Evolutionary conservation across 2,113 vertebrate species (phyloP).

Genomic region (Actenoides lindsayi): DNA sequence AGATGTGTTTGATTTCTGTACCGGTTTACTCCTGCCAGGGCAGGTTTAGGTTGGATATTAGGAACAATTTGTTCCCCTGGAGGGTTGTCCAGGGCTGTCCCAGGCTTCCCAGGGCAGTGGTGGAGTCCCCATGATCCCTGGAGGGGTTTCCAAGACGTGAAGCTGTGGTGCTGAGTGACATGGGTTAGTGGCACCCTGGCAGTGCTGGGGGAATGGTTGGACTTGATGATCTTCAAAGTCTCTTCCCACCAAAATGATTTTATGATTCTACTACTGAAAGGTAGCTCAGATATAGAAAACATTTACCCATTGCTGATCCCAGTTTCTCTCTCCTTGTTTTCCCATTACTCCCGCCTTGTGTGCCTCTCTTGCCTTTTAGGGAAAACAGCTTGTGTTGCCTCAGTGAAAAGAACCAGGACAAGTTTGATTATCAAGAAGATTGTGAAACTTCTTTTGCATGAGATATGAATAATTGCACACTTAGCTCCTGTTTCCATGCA

Average conservation of each 20-base stretch:
- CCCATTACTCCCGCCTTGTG: not conserved
- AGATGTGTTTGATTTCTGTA: not conserved
- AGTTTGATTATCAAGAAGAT: not conserved
- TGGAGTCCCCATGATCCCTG: not conserved
- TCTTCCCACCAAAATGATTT: not conserved
- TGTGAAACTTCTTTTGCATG: constrained; percentile 37
- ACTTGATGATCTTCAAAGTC: not conserved
- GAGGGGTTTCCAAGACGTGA: not conserved
- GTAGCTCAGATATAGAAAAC: not conserved
- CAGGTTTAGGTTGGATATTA: not conserved
- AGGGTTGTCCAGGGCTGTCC: not conserved
- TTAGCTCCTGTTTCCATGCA: not conserved
- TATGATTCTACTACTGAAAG: not conserved
- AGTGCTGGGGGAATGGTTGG: not conserved
- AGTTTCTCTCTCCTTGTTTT: not conserved
- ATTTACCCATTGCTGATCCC: not conserved
- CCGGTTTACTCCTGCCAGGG: not conserved
- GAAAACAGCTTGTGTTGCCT: not conserved
- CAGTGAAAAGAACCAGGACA: not conserved
- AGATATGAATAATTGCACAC: not conserved
- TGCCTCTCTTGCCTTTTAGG: not conserved
- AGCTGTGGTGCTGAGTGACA: not conserved
- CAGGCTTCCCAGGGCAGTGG: not conserved
- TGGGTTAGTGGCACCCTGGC: not conserved
- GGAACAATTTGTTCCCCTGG: not conserved